Percentiles rank a stretch among this genome's conserved stretches.
Evolutionary conservation across 2,797 vertebrate genomes (phyloP).

Genomic region (Nyctibius grandis): DNA sequence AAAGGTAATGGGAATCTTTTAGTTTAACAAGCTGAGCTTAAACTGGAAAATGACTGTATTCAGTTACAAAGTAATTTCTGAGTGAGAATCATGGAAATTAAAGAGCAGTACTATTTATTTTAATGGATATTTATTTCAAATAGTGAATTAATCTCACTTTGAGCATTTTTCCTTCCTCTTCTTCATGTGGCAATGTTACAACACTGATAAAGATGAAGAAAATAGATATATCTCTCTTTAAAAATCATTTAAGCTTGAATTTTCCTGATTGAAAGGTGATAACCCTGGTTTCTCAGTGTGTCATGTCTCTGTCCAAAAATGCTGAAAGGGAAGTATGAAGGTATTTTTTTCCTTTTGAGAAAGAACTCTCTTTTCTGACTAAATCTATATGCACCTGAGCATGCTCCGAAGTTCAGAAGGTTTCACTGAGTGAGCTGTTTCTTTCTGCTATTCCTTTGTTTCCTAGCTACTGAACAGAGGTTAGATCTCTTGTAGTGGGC

Average conservation of each 20-base stretch:
- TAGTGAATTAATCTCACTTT: conserved; percentile 1
- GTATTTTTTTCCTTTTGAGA: conserved; percentile 8
- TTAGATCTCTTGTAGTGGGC: conserved; percentile 17
- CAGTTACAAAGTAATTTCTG: neutral
- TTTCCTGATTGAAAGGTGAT: neutral
- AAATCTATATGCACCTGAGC: conserved; percentile 31
- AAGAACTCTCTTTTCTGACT: conserved; percentile 2
- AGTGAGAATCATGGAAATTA: neutral
- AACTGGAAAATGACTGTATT: neutral
- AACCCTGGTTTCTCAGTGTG: neutral
- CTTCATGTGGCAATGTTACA: neutral
- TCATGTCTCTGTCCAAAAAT: neutral
- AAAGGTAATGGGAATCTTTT: neutral
- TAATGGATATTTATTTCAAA: neutral
- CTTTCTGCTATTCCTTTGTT: conserved; percentile 54
- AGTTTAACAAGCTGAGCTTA: neutral
- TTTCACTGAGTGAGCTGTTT: conserved; percentile 35
- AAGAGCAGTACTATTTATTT: neutral
- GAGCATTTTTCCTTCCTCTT: neutral
- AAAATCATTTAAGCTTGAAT: neutral
- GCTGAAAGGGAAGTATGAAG: neutral
- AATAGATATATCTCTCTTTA: neutral
- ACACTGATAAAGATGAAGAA: conserved; percentile 34
- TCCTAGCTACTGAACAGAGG: conserved; percentile 59
- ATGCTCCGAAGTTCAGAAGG: conserved; percentile 31